Evolutionary conservation across 1,140 invertebrate species (phyloP).

Genomic region (Frieseomelitta varia): DNA sequence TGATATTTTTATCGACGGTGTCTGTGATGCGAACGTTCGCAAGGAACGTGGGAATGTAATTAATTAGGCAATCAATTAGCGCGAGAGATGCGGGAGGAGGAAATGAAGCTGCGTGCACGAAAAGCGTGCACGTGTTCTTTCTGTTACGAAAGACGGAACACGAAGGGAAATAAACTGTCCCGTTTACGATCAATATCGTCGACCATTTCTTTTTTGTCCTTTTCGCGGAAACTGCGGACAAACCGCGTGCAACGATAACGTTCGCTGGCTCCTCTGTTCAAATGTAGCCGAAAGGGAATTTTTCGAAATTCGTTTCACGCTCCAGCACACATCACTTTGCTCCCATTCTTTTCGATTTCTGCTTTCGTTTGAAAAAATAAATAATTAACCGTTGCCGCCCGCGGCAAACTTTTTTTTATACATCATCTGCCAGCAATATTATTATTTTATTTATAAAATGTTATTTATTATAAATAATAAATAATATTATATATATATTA

Average conservation of each 20-base stretch:
- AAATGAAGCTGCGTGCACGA: background rate
- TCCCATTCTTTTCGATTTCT: no score
- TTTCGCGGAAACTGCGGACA: background rate
- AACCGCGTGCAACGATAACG: background rate
- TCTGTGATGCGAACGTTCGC: background rate
- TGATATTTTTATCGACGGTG: background rate
- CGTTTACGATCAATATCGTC: background rate
- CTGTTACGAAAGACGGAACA: background rate
- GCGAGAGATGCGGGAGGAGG: background rate
- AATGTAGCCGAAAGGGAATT: background rate
- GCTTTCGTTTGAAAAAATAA: no score
- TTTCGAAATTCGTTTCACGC: background rate
- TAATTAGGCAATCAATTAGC: slow-evolving; percentile 26
- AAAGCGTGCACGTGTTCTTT: background rate
- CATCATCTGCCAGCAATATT: no score
- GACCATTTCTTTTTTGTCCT: background rate
- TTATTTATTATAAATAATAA: no score
- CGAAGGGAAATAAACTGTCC: background rate
- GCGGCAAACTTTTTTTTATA: no score
- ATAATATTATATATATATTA: no score
- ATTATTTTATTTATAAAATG: no score
- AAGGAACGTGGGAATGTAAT: background rate
- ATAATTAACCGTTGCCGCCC: no score
- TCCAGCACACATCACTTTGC: no score
- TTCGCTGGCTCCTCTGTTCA: background rate